Percentiles rank a stretch among this genome's conserved stretches.
Evolutionary conservation across 2,797 vertebrate genomes (phyloP).

Genomic region (Sparus aurata): DNA sequence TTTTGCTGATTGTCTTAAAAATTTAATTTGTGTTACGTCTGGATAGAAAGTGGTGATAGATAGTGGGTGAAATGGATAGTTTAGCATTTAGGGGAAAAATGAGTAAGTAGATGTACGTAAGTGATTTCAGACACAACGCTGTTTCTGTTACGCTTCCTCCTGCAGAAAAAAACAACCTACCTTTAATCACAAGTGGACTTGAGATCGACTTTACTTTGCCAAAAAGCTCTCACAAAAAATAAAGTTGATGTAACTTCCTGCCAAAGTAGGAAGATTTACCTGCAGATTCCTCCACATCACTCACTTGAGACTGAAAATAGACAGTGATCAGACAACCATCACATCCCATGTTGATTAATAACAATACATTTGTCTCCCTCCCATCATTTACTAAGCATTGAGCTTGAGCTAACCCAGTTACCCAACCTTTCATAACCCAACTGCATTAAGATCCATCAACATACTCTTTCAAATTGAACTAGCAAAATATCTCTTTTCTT

Average conservation of each 20-base stretch:
- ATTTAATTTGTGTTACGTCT: neutral
- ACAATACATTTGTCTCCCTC: neutral
- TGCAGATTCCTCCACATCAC: neutral
- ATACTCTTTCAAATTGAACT: neutral
- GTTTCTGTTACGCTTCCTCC: neutral
- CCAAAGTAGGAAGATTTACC: neutral
- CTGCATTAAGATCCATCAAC: slow-evolving; percentile 2
- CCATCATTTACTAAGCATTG: neutral
- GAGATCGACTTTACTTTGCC: neutral
- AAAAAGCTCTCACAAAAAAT: neutral
- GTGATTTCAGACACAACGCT: neutral
- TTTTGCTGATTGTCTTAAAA: neutral
- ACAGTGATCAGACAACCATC: neutral
- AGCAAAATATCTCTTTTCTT: neutral
- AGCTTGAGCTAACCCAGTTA: neutral
- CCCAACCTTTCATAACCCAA: neutral
- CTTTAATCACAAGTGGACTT: too few species aligned
- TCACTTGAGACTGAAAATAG: neutral
- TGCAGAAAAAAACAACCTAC: too few species aligned
- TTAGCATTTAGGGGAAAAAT: too few species aligned
- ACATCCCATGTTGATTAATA: neutral
- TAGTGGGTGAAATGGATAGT: neutral
- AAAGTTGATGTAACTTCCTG: neutral
- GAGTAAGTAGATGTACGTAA: neutral
- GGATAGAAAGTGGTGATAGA: neutral